Evolutionary conservation across 2,888 invertebrate genomes (phyloP), one percentile per base, ranked within the genome.

Genomic region (Parascotia fuliginaria): DNA sequence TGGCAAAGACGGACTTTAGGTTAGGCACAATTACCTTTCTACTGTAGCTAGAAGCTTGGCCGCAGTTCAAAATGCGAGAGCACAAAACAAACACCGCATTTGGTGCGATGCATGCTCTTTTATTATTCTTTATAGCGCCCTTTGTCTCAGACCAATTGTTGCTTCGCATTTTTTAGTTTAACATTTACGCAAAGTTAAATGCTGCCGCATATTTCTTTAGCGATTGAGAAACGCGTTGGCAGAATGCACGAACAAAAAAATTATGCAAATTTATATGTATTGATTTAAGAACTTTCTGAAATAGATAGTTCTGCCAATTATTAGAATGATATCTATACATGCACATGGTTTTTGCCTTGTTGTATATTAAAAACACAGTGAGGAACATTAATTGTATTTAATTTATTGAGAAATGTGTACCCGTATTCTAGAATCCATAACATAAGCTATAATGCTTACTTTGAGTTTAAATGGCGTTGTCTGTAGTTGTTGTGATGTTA

Each of bases 71-170:
- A 81, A 76, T 71, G 70, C 75, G 64, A 71, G 64, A 70, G 60
- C 68, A 71, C 69, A 73, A 77, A 79, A 78, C 73, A 79, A 80
- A 77, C 63, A 62, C 56, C 60, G 69, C 68, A 67, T 70, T 65
- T 70, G 67, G 64, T 66, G 64, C 62, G 65, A 34, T 67, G 70
- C 73, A 69, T 59, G 65, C 73, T 68, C 65, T 65, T 74, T 75
- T 75, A 65, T 78, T 77, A 75, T 75, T 67, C 60, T 65, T 71
- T 68, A 77, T 71, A 73, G 60, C 68, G 60, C n/a, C 68, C 32
- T 56, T 71, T 72, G 73, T 74, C 76, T 77, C 74, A 75, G 74
- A 77, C 75, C 79, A 84, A 81, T 83, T 86, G 80, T 86, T 83
- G 83, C 79, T 76, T 73, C 68, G 63, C 59, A 68, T 55, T 65